Evolutionary conservation across 2,113 vertebrate genomes (phyloP).

Genomic region (Poeciliopsis turrubarensis): DNA sequence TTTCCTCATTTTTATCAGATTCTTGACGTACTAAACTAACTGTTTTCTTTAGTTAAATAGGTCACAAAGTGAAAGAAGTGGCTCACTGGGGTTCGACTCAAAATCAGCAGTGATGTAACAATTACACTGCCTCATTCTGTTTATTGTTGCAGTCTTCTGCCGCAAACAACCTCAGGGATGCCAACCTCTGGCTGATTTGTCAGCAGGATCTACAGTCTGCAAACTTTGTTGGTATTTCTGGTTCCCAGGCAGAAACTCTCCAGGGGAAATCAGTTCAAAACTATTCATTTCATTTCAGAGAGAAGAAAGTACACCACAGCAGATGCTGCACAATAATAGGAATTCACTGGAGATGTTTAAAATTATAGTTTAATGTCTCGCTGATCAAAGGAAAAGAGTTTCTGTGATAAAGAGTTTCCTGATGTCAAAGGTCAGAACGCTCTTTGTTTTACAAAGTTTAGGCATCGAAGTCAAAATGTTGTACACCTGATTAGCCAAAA

Average conservation of each 20-base stretch:
- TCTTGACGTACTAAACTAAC: not conserved
- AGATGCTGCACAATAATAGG: constrained; percentile 5
- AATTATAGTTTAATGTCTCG: not conserved
- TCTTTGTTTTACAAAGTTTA: too few relatives aligned
- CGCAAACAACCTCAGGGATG: not conserved
- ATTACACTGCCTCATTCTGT: not conserved
- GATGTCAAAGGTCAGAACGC: too few relatives aligned
- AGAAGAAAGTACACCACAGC: not conserved
- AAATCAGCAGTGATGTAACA: constrained; percentile 1
- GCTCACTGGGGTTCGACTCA: not conserved
- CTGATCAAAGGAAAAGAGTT: not conserved
- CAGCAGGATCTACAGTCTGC: not conserved
- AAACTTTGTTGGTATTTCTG: not conserved
- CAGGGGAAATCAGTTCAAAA: not conserved
- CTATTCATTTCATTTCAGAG: not conserved
- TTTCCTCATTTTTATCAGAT: not conserved
- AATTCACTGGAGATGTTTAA: not conserved
- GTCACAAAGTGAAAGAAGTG: not conserved
- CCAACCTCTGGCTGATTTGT: not conserved
- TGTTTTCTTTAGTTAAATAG: not conserved
- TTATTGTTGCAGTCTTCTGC: not conserved
- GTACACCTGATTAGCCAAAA: too few relatives aligned
- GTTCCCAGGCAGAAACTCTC: not conserved
- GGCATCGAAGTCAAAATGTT: too few relatives aligned
- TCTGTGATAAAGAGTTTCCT: not conserved